Evolutionary conservation across 1,140 invertebrate species (phyloP).

Genomic region (Eumeta japonica): DNA sequence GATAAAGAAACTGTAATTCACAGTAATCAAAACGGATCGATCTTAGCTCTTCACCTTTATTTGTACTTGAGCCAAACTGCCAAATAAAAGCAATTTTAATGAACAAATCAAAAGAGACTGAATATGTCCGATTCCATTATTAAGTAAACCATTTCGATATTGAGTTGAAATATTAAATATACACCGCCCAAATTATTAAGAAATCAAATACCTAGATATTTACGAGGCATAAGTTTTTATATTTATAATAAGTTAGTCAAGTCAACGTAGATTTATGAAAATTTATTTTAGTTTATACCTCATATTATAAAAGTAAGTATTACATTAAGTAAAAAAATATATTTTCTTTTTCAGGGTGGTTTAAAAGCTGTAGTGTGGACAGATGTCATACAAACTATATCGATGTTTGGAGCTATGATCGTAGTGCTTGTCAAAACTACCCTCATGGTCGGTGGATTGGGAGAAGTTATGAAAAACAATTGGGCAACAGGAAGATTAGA

Average conservation of each 20-base stretch:
- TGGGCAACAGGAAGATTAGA: slow-evolving; percentile 72
- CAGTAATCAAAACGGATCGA: too few species aligned
- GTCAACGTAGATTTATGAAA: too few species aligned
- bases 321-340: slow-evolving; percentile 1
- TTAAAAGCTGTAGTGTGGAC: slow-evolving; percentile 93
- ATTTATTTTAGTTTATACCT: too few species aligned
- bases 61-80: too few species aligned
- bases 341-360: slow-evolving; percentile 69
- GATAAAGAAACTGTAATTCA: too few species aligned
- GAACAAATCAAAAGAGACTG: too few species aligned
- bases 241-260: not conserved
- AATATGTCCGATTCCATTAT: too few species aligned
- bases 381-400: slow-evolving; percentile 81
- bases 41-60: too few species aligned
- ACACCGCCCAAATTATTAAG: not conserved
- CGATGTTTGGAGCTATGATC: slow-evolving; percentile 84
- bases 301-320: too few species aligned
- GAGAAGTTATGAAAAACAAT: slow-evolving; percentile 68
- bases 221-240: not conserved
- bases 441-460: slow-evolving; percentile 73
- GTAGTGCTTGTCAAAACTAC: slow-evolving; percentile 79
- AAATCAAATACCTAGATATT: not conserved
- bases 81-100: too few species aligned
- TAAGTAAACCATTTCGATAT: too few species aligned
- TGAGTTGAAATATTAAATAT: too few species aligned